Conservation (phyloP, 2,797 vertebrate genomes). For the Paedocypris micromegethes region DNA sequence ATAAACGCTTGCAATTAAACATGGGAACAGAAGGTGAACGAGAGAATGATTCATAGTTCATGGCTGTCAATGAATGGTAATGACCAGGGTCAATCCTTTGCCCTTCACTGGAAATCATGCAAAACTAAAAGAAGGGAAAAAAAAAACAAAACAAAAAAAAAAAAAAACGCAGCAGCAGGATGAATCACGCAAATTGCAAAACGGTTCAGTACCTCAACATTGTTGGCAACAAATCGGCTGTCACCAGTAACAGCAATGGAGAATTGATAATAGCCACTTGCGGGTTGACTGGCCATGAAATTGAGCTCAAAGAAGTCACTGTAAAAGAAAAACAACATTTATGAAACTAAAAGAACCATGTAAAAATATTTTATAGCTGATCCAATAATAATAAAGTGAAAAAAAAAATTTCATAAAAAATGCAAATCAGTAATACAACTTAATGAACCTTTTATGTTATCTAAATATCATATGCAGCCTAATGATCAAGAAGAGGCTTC, state of each 20-base stretch:
- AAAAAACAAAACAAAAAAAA: not conserved
- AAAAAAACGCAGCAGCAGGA: not conserved
- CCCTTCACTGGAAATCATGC: not conserved
- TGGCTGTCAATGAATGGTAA: constrained; percentile 16
- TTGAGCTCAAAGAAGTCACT: constrained; percentile 91
- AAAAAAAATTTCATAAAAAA: no score
- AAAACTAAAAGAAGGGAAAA: not conserved
- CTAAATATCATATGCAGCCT: no score
- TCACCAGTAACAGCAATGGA: constrained; percentile 83
- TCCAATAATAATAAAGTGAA: not conserved
- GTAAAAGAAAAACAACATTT: constrained; percentile 14
- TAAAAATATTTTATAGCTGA: not conserved
- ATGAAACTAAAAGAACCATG: not conserved
- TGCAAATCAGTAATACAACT: no score
- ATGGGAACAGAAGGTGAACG: constrained; percentile 7
- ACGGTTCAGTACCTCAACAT: constrained; percentile 77
- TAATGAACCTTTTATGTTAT: no score
- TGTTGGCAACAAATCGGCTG: constrained; percentile 82
- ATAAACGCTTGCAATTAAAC: not conserved
- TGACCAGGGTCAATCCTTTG: not conserved
- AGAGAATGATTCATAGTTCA: constrained; percentile 21
- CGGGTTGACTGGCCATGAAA: constrained; percentile 84
- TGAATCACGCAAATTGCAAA: not conserved
- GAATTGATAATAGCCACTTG: constrained; percentile 96
- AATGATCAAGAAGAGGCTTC: no score